Conservation (phyloP, 2,797 vertebrate genomes). For the Syngnathus rostellatus region DNA sequence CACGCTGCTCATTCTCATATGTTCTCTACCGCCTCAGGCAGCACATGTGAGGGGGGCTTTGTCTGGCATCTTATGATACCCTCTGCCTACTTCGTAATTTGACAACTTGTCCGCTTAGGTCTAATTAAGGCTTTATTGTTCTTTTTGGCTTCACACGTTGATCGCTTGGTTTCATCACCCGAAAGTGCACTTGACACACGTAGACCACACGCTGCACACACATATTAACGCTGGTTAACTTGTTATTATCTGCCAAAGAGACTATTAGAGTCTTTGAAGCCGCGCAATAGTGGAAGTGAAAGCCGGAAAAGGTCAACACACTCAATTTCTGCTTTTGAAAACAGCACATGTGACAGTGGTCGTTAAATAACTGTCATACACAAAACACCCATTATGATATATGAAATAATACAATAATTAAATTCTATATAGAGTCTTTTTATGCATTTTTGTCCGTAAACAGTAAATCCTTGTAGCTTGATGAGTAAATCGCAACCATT, state of each 20-base stretch:
- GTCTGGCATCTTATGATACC: conserved; percentile 32
- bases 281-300: conserved; percentile 15
- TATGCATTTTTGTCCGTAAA: too few relatives aligned
- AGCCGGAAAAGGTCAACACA: conserved; percentile 17
- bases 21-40: conserved; percentile 41
- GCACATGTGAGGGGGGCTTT: conserved; percentile 47
- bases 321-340: neutral
- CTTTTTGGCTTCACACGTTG: neutral
- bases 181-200: neutral
- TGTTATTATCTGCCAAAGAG: conserved; percentile 26
- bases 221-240: conserved; percentile 16
- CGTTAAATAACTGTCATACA: too few relatives aligned
- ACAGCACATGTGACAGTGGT: too few relatives aligned
- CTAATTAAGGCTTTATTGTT: conserved; percentile 21
- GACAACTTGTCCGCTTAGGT: conserved; percentile 31
- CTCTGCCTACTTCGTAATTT: conserved; percentile 16
- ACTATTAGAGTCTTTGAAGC: conserved; percentile 17
- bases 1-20: conserved; percentile 47
- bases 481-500: neutral
- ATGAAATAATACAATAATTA: too few relatives aligned
- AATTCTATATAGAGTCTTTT: too few relatives aligned
- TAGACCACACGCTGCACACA: neutral
- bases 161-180: neutral
- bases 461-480: neutral
- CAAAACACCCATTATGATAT: too few relatives aligned